Percentiles rank a stretch among this genome's conserved stretches.
These are phyloP conservation scores for Cosmopolites sordidus DNA, from an alignment of 2,888 invertebrate genomes.

Conservation along the genomic window DNA sequence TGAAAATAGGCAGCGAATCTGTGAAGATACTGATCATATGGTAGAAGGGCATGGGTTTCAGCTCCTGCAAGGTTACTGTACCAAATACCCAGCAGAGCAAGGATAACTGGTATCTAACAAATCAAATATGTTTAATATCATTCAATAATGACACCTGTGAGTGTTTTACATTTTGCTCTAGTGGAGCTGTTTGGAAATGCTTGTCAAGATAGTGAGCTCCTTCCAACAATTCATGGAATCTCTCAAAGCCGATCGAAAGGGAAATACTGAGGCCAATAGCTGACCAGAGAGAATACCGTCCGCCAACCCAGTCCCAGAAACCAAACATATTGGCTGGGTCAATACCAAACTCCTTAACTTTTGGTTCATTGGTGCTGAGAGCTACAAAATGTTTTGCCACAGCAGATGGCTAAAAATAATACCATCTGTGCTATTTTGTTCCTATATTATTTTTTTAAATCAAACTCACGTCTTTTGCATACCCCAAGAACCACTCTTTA, in stretches of 20 bases:
- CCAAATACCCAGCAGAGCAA: conserved; percentile 90
- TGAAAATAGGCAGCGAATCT: conserved; percentile 99
- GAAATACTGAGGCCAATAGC: conserved; percentile 98
- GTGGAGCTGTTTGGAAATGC: conserved; percentile 81
- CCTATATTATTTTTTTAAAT: not conserved
- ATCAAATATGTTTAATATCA: conserved; percentile 7
- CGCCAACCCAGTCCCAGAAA: conserved; percentile 99
- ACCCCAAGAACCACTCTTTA: conserved; percentile 88
- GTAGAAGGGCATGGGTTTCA: conserved; percentile 93
- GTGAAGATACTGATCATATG: conserved; percentile 98
- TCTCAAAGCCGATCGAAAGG: conserved; percentile 88
- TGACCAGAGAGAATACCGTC: conserved; percentile 96
- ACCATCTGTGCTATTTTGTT: not conserved
- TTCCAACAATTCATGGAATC: conserved; percentile 85
- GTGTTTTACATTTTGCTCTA: conserved; percentile 81
- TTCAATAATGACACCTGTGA: not conserved
- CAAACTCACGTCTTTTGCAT: conserved; percentile 75
- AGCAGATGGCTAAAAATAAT: conserved; percentile 58
- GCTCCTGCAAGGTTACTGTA: conserved; percentile 92
- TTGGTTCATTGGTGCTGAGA: conserved; percentile 88
- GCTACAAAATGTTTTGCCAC: conserved; percentile 99
- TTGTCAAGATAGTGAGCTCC: conserved; percentile 94
- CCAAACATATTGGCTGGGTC: conserved; percentile 97
- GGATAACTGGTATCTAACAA: conserved; percentile 80
- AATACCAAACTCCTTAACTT: conserved; percentile 97